Evolutionary conservation across 2,888 invertebrate species (phyloP), one percentile per base, ranked within the genome.

Genomic region (Caenorhabditis becei): DNA sequence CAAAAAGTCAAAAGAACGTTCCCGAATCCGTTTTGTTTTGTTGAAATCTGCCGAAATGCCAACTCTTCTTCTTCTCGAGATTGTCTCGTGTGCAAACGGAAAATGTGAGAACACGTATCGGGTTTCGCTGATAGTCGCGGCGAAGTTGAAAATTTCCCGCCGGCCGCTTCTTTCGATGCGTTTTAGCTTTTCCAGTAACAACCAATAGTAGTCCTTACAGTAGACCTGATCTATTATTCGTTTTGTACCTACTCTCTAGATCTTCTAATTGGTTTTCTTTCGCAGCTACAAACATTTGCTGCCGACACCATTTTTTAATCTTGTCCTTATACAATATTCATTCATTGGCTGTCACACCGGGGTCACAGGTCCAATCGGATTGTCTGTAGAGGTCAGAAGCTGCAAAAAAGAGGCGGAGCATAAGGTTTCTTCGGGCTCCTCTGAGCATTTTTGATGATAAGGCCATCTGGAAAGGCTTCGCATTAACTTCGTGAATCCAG

Each of bases 31-130:
- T 32, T 32, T 51, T 59, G 26, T 32, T 59, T 49, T 41, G 7
- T 14, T 14, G 10, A 14, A 16, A 10, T 10, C 3, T 41, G 41
- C 14, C 41, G 41, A 41, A 41, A 41, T 41, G 41, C 5, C 5
- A 41, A 11, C 14, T 14, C 10, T 41, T 41, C 16, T 3, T 32
- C 23, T 20, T 23, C 28, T 54, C 62, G 51, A 62, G 47, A 63
- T 63, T 71, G 62, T 56, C 44, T 47, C 53, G 53, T 61, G 53
- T 28, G 70, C 62, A 63, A 58, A 35, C 32, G 62, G 26, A 41
- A 44, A 71, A 71, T 23, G 44, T 62, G 44, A 71, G 71, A 71
- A 71, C 44, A 47, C 41, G 63, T 44, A 54, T 71, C 62, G 41
- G 16, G 35, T 71, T 71, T 62, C 71, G 47, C 20, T 7, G 23